Conservation (phyloP, 2,888 invertebrate genomes). For the Acleris sparsana region DNA sequence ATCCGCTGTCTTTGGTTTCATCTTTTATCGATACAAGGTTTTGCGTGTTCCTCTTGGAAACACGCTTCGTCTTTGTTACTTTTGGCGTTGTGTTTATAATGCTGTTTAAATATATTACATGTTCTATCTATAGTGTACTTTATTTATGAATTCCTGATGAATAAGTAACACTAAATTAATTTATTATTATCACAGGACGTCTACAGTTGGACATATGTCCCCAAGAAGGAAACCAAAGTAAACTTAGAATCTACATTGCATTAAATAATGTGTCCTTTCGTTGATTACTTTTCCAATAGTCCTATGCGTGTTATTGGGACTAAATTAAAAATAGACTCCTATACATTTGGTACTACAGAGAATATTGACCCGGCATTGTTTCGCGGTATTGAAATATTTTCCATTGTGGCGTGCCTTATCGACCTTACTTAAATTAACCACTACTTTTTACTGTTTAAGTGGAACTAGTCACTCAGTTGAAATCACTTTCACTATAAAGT, state of each 20-base stretch:
- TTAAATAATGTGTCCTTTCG: neutral
- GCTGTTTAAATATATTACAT: too few relatives aligned
- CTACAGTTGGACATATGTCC: too few relatives aligned
- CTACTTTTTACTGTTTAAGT: constrained; percentile 8
- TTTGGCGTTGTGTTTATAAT: too few relatives aligned
- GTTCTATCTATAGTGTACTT: too few relatives aligned
- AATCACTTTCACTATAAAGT: constrained; percentile 1
- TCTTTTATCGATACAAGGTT: constrained; percentile 16
- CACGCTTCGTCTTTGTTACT: too few relatives aligned
- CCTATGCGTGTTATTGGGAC: constrained; percentile 2
- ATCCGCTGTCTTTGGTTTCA: constrained; percentile 20
- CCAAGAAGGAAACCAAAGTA: too few relatives aligned
- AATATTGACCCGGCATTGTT: constrained; percentile 23
- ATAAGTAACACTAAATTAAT: too few relatives aligned
- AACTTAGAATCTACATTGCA: too few relatives aligned
- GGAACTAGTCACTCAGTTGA: neutral
- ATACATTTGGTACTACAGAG: constrained; percentile 16
- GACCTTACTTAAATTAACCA: constrained; percentile 9
- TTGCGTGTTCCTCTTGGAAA: neutral
- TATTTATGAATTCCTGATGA: too few relatives aligned
- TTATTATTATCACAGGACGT: too few relatives aligned
- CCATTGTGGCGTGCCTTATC: constrained; percentile 21
- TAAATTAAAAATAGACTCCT: constrained; percentile 15
- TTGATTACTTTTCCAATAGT: constrained; percentile 13
- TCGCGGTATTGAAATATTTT: constrained; percentile 25